Conservation (phyloP, 1,140 invertebrate genomes). For the Pararge aegeria region DNA sequence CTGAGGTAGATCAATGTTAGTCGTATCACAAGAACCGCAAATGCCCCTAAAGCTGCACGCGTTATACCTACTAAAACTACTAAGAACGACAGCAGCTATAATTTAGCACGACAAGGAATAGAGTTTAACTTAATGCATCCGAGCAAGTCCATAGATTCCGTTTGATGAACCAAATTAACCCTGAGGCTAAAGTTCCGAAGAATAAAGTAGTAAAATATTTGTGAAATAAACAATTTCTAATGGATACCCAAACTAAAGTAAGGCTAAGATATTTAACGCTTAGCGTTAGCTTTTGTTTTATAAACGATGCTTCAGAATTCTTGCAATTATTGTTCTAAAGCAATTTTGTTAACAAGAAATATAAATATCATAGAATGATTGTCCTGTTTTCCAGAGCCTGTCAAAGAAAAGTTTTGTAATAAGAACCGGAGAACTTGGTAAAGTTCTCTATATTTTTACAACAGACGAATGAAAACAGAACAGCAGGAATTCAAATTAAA, state of each 20-base stretch:
- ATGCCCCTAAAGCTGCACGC: too few relatives aligned
- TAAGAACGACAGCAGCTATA: too few relatives aligned
- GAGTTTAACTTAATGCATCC: too few relatives aligned
- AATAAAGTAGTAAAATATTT: too few relatives aligned
- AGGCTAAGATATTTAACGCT: not conserved
- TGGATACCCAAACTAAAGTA: not conserved
- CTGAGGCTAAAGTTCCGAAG: too few relatives aligned
- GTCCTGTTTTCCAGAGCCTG: slow-evolving; percentile 47
- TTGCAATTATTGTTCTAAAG: slow-evolving; percentile 1
- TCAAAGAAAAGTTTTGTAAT: slow-evolving; percentile 58
- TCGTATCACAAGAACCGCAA: too few relatives aligned
- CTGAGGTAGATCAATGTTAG: too few relatives aligned
- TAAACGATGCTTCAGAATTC: not conserved
- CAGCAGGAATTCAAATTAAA: slow-evolving; percentile 58
- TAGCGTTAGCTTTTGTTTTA: not conserved
- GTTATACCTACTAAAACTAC: too few relatives aligned
- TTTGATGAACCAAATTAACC: too few relatives aligned
- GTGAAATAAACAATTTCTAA: too few relatives aligned
- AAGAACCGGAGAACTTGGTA: slow-evolving; percentile 42
- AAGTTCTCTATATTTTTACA: slow-evolving; percentile 44
- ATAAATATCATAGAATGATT: slow-evolving; percentile 40
- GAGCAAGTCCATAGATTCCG: too few relatives aligned
- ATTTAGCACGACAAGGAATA: too few relatives aligned
- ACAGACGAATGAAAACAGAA: slow-evolving; percentile 39
- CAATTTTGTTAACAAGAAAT: not conserved